Evolutionary conservation across 1,140 invertebrate species (phyloP).

Genomic region (Aphaenogaster floridana): DNA sequence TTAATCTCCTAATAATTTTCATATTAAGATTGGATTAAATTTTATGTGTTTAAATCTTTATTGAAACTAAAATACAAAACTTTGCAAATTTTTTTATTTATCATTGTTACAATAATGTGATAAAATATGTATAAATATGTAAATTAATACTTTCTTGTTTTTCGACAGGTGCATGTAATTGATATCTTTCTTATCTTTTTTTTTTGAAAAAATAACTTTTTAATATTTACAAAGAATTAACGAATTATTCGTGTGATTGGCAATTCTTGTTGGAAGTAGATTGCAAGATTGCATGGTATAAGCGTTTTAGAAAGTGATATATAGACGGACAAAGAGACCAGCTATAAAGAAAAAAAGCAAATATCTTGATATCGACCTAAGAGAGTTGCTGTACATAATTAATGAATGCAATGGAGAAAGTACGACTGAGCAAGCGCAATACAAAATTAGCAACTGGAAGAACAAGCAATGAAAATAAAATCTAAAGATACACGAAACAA

Average conservation of each 20-base stretch:
- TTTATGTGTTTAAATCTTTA: too few species aligned
- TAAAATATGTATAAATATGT: too few species aligned
- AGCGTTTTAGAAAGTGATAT: conserved; percentile 25
- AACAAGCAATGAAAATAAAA: neutral
- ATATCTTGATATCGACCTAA: conserved; percentile 15
- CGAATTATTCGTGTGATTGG: neutral
- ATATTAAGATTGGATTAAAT: too few species aligned
- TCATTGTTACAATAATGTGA: too few species aligned
- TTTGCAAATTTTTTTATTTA: too few species aligned
- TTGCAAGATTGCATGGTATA: too few species aligned
- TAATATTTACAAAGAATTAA: neutral
- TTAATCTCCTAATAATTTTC: too few species aligned
- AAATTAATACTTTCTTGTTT: too few species aligned
- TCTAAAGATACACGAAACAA: conserved; percentile 35
- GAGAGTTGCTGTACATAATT: conserved; percentile 26
- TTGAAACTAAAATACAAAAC: too few species aligned
- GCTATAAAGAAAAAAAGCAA: conserved; percentile 8
- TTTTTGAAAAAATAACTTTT: neutral
- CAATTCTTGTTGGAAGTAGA: neutral
- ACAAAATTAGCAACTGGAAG: conserved; percentile 10
- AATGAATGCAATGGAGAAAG: conserved; percentile 41
- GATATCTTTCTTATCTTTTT: too few species aligned
- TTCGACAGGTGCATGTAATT: too few species aligned
- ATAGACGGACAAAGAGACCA: neutral
- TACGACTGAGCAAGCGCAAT: neutral